A percentile compares a stretch with the other conserved stretches of the same genome.
phyloP scores from a whole-genome alignment of 2,113 vertebrate genomes.

The Odontophorus gujanensis region DNA sequence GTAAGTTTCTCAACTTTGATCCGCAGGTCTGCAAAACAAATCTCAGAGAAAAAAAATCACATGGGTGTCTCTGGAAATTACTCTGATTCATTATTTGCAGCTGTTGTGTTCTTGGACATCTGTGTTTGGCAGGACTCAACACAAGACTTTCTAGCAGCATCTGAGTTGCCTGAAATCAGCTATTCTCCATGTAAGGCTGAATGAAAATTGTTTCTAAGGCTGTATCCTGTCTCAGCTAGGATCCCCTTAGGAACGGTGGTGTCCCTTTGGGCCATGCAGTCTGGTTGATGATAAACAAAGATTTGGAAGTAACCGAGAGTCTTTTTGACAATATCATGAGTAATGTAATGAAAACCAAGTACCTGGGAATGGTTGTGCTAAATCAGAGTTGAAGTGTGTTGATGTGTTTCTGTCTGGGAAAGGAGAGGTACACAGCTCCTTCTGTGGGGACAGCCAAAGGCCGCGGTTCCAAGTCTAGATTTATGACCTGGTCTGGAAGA shows the following conservation, averaged over 20 bases:
- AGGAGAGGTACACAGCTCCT: fast-evolving
- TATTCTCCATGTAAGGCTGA: not conserved
- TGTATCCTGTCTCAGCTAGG: not conserved
- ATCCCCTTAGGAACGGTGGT: not conserved
- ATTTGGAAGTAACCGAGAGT: not conserved
- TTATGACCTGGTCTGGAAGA: not conserved
- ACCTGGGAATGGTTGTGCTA: not conserved
- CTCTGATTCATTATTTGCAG: slow-evolving; percentile 1
- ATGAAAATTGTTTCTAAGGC: not conserved
- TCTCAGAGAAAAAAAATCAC: not conserved
- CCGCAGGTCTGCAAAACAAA: not conserved
- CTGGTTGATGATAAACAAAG: not conserved
- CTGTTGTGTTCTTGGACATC: not conserved
- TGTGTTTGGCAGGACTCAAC: not conserved
- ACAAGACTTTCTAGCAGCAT: not conserved
- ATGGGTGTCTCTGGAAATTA: not conserved
- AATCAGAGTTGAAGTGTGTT: not conserved
- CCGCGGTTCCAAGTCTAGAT: not conserved
- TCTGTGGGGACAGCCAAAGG: not conserved
- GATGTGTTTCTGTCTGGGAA: not conserved
- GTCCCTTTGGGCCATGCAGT: not conserved
- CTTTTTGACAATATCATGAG: not conserved
- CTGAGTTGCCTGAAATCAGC: not conserved
- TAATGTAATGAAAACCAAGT: not conserved
- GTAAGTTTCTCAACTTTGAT: not conserved